These are phyloP conservation scores for Desmophyllum pertusum DNA, from an alignment of 92 coral and sea anemone species.

Conservation along the genomic window DNA sequence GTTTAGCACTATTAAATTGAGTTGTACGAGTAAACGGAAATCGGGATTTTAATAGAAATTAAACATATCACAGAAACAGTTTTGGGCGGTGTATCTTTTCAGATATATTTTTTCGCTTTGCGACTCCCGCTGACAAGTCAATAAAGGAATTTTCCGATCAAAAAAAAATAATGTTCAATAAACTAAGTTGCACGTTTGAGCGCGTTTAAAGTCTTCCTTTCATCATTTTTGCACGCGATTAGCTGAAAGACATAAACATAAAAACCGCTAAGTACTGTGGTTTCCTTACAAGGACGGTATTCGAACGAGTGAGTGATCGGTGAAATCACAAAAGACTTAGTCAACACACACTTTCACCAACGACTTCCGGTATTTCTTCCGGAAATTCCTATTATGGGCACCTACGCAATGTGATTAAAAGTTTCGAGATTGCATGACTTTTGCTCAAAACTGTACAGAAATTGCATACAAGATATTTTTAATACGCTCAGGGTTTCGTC, in stretches of 20 bases:
- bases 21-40: background rate
- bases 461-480: background rate
- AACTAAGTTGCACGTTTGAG: background rate
- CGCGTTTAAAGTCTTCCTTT: background rate
- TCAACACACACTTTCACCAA: background rate
- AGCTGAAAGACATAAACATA: background rate
- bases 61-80: background rate
- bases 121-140: background rate
- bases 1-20: too few species aligned
- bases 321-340: background rate
- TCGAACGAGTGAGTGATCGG: slow-evolving; percentile 2
- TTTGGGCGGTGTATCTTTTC: slow-evolving; percentile 2
- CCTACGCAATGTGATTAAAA: slow-evolving; percentile 4
- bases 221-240: background rate
- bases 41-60: background rate
- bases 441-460: background rate
- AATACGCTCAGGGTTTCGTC: background rate
- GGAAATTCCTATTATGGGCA: slow-evolving; percentile 37
- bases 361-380: slow-evolving; percentile 35
- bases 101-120: background rate
- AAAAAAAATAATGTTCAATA: background rate
- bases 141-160: background rate
- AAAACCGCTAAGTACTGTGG: slow-evolving; percentile 19
- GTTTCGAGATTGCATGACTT: slow-evolving; percentile 21
- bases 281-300: slow-evolving; percentile 17